Evolutionary conservation across 2,113 vertebrate genomes (phyloP).

Genomic region (Pseudonaja textilis): DNA sequence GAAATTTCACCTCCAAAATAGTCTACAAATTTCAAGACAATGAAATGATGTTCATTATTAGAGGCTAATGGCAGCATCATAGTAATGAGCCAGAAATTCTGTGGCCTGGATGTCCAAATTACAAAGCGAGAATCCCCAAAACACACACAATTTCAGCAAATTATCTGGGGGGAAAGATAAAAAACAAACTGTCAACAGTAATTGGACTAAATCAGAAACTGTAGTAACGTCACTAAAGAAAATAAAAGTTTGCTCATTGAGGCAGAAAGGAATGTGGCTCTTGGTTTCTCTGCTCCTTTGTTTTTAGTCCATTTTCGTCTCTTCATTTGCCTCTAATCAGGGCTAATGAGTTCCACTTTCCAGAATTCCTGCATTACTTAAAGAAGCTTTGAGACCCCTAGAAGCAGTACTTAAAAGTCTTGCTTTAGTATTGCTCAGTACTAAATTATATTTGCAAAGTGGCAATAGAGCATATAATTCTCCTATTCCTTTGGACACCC

Average conservation of each 20-base stretch:
- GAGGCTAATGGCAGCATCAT: not conserved
- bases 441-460: not conserved
- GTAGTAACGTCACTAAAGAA: slow-evolving; percentile 18
- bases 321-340: slow-evolving; percentile 14
- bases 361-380: slow-evolving; percentile 7
- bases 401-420: not conserved
- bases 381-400: slow-evolving; percentile 15
- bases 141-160: not conserved
- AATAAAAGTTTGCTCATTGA: not conserved
- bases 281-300: not conserved
- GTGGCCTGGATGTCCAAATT: not conserved
- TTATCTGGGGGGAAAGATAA: not conserved
- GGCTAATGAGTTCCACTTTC: not conserved
- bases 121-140: not conserved
- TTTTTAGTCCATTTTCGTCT: slow-evolving; percentile 31
- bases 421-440: not conserved
- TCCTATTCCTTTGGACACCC: not conserved
- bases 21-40: not conserved
- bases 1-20: not conserved
- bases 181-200: slow-evolving; percentile 26
- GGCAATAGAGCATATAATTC: not conserved
- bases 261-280: not conserved
- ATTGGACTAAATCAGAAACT: slow-evolving; percentile 31
- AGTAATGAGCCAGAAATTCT: not conserved
- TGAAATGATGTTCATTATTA: slow-evolving; percentile 4